Conservation (phyloP, 2,797 vertebrate genomes). For the Pristis pectinata region DNA sequence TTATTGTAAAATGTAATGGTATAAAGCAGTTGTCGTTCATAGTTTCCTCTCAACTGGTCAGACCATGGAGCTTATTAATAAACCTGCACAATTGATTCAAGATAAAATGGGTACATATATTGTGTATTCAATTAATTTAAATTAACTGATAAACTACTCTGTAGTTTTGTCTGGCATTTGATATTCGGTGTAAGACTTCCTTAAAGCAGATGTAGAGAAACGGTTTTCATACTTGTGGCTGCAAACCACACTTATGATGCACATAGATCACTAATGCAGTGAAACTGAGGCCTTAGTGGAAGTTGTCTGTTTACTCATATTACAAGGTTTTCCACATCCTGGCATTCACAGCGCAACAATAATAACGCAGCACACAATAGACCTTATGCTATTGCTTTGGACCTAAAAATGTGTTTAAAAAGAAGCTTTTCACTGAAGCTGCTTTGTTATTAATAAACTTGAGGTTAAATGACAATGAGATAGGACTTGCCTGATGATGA, state of each 20-base stretch:
- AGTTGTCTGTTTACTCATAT: constrained; percentile 19
- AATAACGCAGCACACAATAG: constrained; percentile 2
- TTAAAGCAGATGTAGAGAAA: neutral
- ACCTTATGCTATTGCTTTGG: neutral
- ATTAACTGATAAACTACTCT: neutral
- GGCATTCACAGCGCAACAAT: constrained; percentile 18
- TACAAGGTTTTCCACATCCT: constrained; percentile 34
- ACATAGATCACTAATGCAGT: neutral
- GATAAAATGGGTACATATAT: neutral
- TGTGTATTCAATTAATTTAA: neutral
- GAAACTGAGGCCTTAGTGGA: neutral
- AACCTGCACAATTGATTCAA: neutral
- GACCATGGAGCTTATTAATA: neutral
- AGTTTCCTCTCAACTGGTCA: too few relatives aligned
- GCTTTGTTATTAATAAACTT: constrained; percentile 37
- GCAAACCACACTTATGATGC: constrained; percentile 8
- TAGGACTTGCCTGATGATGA: neutral
- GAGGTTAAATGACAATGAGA: constrained; percentile 22
- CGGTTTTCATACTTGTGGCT: constrained; percentile 26
- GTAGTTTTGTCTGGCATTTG: neutral
- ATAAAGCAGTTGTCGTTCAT: neutral
- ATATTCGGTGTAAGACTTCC: neutral
- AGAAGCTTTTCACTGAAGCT: neutral
- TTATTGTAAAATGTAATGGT: neutral
- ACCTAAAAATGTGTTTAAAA: neutral